These are phyloP conservation scores for Perizoma flavofasciatum DNA, from an alignment of 2,888 invertebrate species.

Conservation along the genomic window DNA sequence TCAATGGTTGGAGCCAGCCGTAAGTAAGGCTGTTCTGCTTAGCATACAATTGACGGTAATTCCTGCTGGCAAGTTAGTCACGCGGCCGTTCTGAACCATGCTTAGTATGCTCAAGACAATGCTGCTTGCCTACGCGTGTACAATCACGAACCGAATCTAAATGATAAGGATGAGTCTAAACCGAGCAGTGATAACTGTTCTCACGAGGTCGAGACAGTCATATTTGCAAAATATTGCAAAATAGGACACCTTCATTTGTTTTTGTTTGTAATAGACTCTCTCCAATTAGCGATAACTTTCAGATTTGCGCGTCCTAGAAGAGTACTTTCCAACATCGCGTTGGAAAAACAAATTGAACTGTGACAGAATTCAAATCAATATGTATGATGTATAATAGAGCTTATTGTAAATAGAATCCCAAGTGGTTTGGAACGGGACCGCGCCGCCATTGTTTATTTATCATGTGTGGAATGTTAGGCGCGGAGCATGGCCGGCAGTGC, in stretches of 20 bases:
- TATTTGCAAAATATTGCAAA: conserved; percentile 69
- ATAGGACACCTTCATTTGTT: conserved; percentile 48
- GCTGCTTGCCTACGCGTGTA: conserved; percentile 66
- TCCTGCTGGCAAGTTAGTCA: conserved; percentile 75
- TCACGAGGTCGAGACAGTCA: conserved; percentile 66
- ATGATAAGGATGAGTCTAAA: conserved; percentile 49
- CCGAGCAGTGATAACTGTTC: conserved; percentile 74
- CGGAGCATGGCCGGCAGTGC: conserved; percentile 8
- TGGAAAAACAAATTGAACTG: conserved; percentile 17
- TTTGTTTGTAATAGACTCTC: conserved; percentile 33
- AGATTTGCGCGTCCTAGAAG: conserved; percentile 12
- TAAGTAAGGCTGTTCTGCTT: conserved; percentile 55
- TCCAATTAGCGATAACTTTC: conserved; percentile 33
- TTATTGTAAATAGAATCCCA: conserved; percentile 34
- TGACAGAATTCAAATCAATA: conserved; percentile 19
- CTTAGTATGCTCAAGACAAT: conserved; percentile 68
- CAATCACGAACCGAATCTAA: conserved; percentile 61
- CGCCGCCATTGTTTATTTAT: conserved; percentile 38
- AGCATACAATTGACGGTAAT: conserved; percentile 79
- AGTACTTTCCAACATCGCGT: conserved; percentile 27
- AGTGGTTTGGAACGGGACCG: conserved; percentile 35
- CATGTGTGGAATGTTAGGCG: conserved; percentile 44
- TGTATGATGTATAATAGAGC: conserved; percentile 22
- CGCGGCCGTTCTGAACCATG: conserved; percentile 66
- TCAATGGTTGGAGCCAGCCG: conserved; percentile 42